These are phyloP conservation scores for Megalonaias nervosa DNA, from an alignment of 1,140 invertebrate genomes.

Conservation along the genomic window DNA sequence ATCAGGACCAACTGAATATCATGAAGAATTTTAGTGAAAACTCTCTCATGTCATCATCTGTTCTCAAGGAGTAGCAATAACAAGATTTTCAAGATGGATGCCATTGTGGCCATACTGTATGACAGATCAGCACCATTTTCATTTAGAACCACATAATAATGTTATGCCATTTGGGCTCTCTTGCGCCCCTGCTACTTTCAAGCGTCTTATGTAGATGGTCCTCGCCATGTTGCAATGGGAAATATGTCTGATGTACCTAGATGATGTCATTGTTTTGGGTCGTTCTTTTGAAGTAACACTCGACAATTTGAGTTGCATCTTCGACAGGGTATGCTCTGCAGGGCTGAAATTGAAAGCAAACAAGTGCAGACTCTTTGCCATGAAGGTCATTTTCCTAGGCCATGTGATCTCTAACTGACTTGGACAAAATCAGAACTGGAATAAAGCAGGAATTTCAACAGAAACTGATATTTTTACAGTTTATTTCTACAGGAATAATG, in stretches of 20 bases:
- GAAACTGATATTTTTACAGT: conserved; percentile 53
- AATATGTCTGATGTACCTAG: conserved; percentile 17
- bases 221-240: conserved; percentile 16
- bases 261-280: conserved; percentile 18
- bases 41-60: no score
- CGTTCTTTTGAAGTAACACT: conserved; percentile 12
- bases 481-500: conserved; percentile 52
- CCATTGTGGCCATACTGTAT: no score
- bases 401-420: conserved; percentile 13
- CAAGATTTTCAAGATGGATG: no score
- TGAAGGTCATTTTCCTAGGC: conserved; percentile 5
- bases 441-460: conserved; percentile 29
- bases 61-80: no score
- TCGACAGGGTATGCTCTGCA: background rate
- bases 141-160: no score
- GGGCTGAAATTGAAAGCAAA: conserved; percentile 17
- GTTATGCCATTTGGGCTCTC: no score
- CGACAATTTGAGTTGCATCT: conserved; percentile 6
- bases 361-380: conserved; percentile 12
- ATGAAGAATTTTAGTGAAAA: no score
- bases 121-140: no score
- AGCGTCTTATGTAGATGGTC: conserved; percentile 8
- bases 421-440: conserved; percentile 47
- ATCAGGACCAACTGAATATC: no score
- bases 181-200: conserved; percentile 6